Conservation (phyloP, 2,888 invertebrate genomes). For the Troides helena region DNA sequence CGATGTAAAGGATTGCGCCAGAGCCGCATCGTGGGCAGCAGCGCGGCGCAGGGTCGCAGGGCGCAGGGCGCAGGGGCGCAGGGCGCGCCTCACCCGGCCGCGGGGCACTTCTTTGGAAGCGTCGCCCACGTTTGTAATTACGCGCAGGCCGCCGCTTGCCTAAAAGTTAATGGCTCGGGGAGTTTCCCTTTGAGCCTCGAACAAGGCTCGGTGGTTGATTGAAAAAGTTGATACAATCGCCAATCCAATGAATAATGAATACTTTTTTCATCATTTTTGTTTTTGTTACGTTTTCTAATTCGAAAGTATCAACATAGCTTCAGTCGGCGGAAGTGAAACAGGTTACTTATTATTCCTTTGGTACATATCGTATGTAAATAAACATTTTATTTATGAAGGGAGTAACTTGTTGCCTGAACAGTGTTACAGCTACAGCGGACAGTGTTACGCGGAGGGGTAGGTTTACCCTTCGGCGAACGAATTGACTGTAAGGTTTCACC, state of each 20-base stretch:
- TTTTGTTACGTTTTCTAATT: slow-evolving; percentile 3
- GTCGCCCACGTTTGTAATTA: not conserved
- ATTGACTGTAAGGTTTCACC: no score
- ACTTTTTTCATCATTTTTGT: not conserved
- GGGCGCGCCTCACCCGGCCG: no score
- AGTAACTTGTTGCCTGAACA: no score
- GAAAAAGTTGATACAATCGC: slow-evolving; percentile 3
- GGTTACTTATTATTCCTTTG: not conserved
- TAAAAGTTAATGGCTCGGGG: slow-evolving; percentile 7
- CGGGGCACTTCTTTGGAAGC: no score
- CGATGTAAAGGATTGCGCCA: no score
- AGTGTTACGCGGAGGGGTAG: no score
- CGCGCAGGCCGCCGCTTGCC: not conserved
- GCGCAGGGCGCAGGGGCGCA: no score
- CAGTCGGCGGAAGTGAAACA: not conserved
- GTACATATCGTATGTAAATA: not conserved
- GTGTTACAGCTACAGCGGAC: no score
- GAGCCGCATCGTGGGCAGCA: no score
- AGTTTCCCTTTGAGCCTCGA: slow-evolving; percentile 1
- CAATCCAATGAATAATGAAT: slow-evolving; percentile 3
- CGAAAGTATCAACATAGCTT: not conserved
- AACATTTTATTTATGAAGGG: no score
- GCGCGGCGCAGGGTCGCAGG: no score
- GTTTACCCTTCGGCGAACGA: no score
- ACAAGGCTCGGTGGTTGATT: not conserved